phyloP scores from a whole-genome alignment of 2,113 vertebrate species.

The Neogale vison region DNA sequence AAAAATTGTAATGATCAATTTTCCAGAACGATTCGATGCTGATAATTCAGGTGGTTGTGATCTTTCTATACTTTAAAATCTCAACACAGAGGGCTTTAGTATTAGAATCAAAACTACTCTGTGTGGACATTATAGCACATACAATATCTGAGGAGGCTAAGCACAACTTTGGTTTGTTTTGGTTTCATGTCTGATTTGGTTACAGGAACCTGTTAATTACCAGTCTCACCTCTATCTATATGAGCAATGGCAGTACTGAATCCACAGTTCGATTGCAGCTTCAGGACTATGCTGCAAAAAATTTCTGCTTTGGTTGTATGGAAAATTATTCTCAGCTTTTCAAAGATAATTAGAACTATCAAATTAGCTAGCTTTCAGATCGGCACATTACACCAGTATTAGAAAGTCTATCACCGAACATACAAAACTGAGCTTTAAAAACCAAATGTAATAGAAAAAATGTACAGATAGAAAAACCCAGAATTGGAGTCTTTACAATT shows the following conservation, averaged over 20 bases:
- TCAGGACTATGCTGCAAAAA: neutral
- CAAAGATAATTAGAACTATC: constrained; percentile 23
- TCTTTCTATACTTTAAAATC: neutral
- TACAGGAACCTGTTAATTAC: neutral
- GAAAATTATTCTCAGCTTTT: neutral
- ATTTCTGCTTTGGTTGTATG: neutral
- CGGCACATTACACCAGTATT: neutral
- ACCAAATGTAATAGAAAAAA: neutral
- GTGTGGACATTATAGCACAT: neutral
- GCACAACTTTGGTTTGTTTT: neutral
- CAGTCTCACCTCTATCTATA: neutral
- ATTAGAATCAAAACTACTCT: neutral
- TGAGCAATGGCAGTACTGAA: neutral
- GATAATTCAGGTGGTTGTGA: neutral
- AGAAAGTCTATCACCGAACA: neutral
- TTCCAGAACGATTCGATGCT: constrained; percentile 29
- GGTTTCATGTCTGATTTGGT: neutral
- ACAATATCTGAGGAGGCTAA: neutral
- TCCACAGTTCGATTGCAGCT: neutral
- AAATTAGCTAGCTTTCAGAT: neutral
- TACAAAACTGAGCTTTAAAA: neutral
- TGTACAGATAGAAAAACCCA: neutral
- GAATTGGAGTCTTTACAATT: neutral
- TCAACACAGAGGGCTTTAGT: neutral
- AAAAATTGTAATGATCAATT: constrained; percentile 37